Base-by-base conservation (phyloP, 2,797 vertebrate genomes). In the Manis crassicaudata region DNA sequence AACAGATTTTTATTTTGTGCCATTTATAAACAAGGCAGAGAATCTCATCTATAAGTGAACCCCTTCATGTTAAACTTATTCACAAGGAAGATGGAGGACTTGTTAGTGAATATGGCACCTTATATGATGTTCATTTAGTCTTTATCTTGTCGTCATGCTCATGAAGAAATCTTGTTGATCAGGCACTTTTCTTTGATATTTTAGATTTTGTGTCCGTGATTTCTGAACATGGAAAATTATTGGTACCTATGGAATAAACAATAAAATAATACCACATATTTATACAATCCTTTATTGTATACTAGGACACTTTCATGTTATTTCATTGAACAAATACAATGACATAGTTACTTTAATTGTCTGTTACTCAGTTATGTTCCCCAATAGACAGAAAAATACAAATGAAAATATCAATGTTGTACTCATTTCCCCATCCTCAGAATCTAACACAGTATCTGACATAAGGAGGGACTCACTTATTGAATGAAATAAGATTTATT, bases 401-500 rank as follows among this genome's bases (percentile, higher is more conserved):
- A 91, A 46, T n/a, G 83, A 76, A 83, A 67, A 58, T 63, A 54
- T 35, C 3, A 86, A 2, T 13, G 23, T n/a, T 73, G 10, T 18
- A 40, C 2, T 65, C 65, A 54, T 83, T 85, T 70, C 37, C 23
- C 8, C 18, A n/a, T 86, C 56, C 21, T 88, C 27, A 56, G 25
- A 75, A 10, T 92, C 58, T 86, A 89, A 80, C 17, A 77, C n/a
- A 54, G 12, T 76, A 29, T 46, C 72, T 86, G 43, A 70, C 8
- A 40, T 23, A 87, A 21, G 75, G 32, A 82, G 23, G 5, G 14
- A 90, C 23, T 77, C 14, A 6, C 23, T 65, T 87, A 52, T 67
- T 68, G 32, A 94, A 14, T 86, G 9, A 84, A 86, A 80, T 92
- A 50, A 76, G 65, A 85, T 67, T 79, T 93, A 82, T 8, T 84